Evolutionary conservation across 2,888 invertebrate genomes (phyloP).

Genomic region (Dilophus febrilis): DNA sequence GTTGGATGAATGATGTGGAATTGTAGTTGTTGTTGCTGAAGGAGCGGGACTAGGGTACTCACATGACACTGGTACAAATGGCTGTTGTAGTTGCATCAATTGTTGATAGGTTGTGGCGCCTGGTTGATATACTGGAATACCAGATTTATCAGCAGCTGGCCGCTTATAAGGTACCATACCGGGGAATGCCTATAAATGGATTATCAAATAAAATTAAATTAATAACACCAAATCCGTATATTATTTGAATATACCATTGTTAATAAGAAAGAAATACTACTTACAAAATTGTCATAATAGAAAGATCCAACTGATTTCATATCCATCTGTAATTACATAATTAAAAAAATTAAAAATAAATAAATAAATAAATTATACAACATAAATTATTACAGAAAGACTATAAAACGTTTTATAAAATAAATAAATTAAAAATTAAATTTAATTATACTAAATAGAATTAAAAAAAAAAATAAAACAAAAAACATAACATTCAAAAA

Average conservation of each 20-base stretch:
- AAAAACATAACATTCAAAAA: no score
- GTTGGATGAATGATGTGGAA: conserved; percentile 17
- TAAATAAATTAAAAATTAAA: no score
- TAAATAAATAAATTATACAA: no score
- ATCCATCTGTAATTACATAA: conserved; percentile 62
- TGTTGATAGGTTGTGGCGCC: conserved; percentile 84
- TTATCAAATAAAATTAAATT: neutral
- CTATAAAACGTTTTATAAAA: no score
- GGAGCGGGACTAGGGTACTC: conserved; percentile 48
- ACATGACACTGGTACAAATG: conserved; percentile 98
- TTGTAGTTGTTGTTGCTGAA: conserved; percentile 17
- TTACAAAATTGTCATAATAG: conserved; percentile 93
- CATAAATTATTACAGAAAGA: no score
- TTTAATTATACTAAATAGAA: no score
- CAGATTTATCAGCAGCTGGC: conserved; percentile 91
- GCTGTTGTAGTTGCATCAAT: conserved; percentile 83
- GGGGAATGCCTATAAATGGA: conserved; percentile 22
- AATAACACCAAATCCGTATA: conserved; percentile 1
- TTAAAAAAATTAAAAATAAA: no score
- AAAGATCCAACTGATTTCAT: conserved; percentile 90
- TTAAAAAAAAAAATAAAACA: no score
- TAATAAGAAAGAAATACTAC: no score
- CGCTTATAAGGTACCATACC: conserved; percentile 93
- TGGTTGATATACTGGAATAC: conserved; percentile 90
- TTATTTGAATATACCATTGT: conserved; percentile 2